phyloP scores from a whole-genome alignment of 2,113 vertebrate species.

The Rhinolophus ferrumequinum region DNA sequence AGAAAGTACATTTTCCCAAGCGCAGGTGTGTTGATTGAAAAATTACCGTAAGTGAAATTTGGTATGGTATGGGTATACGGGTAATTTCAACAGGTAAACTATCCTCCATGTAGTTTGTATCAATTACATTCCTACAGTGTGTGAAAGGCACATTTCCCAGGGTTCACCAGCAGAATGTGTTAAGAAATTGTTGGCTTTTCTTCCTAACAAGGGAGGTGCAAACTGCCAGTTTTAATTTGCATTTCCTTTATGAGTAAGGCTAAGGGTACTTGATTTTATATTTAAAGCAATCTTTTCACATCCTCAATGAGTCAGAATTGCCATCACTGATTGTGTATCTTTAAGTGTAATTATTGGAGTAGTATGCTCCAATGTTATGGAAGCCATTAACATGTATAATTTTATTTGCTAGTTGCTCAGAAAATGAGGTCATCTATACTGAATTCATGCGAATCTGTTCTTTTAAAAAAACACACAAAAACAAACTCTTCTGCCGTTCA shows the following conservation, averaged over 20 bases:
- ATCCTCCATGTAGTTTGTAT: neutral
- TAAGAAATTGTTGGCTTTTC: conserved; percentile 47
- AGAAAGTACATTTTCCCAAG: neutral
- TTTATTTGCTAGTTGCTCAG: conserved; percentile 65
- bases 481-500: conserved; percentile 55
- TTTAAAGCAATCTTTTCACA: conserved; percentile 56
- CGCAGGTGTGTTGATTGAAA: neutral
- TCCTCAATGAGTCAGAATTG: conserved; percentile 53
- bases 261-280: conserved; percentile 44
- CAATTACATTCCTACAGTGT: neutral
- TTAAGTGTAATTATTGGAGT: conserved; percentile 40
- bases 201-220: neutral
- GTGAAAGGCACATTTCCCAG: neutral
- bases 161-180: neutral
- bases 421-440: conserved; percentile 63
- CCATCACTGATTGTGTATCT: conserved; percentile 30
- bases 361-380: conserved; percentile 42
- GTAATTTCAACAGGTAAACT: conserved; percentile 34
- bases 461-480: neutral
- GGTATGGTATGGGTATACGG: neutral
- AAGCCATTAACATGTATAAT: conserved; percentile 14
- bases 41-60: neutral
- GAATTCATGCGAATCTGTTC: conserved; percentile 70
- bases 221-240: conserved; percentile 32
- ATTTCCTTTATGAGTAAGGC: conserved; percentile 8